Percentiles rank a stretch among this genome's conserved stretches.
Conservation (phyloP, 2,113 vertebrate genomes). For the Marmota monax region DNA sequence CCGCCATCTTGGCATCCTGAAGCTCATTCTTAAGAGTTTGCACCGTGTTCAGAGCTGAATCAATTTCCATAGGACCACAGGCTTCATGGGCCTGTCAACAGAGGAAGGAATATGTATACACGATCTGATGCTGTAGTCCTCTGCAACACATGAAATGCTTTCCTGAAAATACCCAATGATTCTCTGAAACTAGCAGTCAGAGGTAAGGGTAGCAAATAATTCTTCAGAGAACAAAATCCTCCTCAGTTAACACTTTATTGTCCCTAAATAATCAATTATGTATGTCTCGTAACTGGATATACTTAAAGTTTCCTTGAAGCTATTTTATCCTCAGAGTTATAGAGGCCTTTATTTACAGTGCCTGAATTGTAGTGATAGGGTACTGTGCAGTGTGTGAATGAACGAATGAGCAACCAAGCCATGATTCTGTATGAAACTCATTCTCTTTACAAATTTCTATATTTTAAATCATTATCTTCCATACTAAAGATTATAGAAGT, state of each 20-base stretch:
- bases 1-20: conserved; percentile 97
- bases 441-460: background rate
- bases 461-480: background rate
- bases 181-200: background rate
- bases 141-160: background rate
- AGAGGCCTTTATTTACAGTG: background rate
- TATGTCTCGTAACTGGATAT: background rate
- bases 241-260: background rate
- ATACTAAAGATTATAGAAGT: background rate
- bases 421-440: background rate
- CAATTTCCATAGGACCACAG: conserved; percentile 98
- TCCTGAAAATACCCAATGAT: background rate
- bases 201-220: background rate
- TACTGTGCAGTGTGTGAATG: accelerated
- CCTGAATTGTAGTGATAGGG: background rate
- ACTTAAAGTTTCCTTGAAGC: background rate
- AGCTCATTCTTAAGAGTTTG: conserved; percentile 96
- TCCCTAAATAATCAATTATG: background rate
- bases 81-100: conserved; percentile 95
- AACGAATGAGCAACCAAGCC: background rate
- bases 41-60: conserved; percentile 96
- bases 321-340: background rate
- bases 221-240: background rate
- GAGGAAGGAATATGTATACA: background rate
- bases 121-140: background rate